Base-by-base conservation (phyloP, 2,113 vertebrate genomes). In the Mola mola region DNA sequence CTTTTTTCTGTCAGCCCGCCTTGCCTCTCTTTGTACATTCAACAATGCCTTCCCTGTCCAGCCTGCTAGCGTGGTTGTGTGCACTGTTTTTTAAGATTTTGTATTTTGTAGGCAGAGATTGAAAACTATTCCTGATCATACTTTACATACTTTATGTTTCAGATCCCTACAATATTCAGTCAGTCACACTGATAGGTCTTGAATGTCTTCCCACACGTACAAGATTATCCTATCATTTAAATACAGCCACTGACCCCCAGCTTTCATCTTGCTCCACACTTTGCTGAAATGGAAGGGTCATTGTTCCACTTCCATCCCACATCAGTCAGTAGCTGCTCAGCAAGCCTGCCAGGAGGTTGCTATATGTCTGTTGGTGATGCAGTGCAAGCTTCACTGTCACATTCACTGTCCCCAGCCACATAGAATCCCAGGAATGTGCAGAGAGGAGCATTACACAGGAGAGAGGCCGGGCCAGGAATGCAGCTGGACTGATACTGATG, bases 401-500 rank as follows among this genome's bases (percentile, higher is more conserved):
- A 63, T 48, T 42, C 46, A 71, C 78, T 67, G 49, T 81, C 81
- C 67, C 71, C 50, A 47, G 49, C n/a, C 53, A 38, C 64, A 51
- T 47, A 75, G 72, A 71, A 43, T 61, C 66, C 36, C 66, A 69
- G 75, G 85, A 84, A 84, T 89, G 85, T 82, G 82, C 81, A 77
- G 37, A 48, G 58, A 72, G 66, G 78, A 81, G 46, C 69, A 81
- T 82, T 85, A 85, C 75, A 85, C 56, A 55, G 66, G 52, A 75
- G 81, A 82, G 67, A 33, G 47, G 68, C 72, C 55, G n/a, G 67
- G 72, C 37, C 72, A 58, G 84, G 87, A 86, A 89, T 88, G 84
- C 72, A 58, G 76, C 25, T 37, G 22, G 31, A 61, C 13, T 51
- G 37, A 72, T 40, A 52, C 43, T 11, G 63, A 74, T 47, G 26